phyloP scores from a whole-genome alignment of 2,113 vertebrate species.

The Odontesthes bonariensis region DNA sequence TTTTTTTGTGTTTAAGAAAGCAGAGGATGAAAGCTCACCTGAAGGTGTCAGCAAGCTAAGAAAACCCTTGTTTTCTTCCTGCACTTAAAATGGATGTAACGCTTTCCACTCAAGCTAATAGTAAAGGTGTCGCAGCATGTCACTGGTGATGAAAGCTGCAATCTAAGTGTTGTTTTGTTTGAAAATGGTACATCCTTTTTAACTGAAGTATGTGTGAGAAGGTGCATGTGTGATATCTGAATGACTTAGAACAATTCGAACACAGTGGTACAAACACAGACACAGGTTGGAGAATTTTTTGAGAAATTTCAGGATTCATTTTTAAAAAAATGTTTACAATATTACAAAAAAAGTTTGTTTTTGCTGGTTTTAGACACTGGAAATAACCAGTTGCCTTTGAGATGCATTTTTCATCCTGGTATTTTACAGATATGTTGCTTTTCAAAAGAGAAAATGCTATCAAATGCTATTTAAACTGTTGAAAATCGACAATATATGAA shows the following conservation, averaged over 20 bases:
- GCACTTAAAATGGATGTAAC: conserved; percentile 11
- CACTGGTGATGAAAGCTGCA: conserved; percentile 5
- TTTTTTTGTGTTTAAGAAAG: conserved; percentile 44
- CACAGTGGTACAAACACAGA: conserved; percentile 2
- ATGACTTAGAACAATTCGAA: conserved; percentile 24
- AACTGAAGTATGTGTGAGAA: conserved; percentile 28
- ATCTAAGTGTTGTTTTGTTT: conserved; percentile 1
- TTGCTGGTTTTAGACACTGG: conserved; percentile 26
- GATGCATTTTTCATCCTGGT: conserved; percentile 27
- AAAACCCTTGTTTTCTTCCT: conserved; percentile 8
- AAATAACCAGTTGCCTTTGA: conserved; percentile 66
- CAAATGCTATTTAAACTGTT: not conserved
- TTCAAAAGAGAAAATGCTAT: conserved; percentile 40
- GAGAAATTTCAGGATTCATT: conserved; percentile 37
- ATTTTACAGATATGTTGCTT: conserved; percentile 32
- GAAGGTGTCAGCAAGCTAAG: conserved; percentile 29
- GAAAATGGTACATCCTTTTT: not conserved
- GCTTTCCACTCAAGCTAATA: not conserved
- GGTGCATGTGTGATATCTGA: not conserved
- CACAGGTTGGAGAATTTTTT: conserved; percentile 1
- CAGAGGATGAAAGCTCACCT: conserved; percentile 21
- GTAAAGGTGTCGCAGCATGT: not conserved
- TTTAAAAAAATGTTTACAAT: conserved; percentile 68
- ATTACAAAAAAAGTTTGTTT: conserved; percentile 31
- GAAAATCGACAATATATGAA: not conserved